Percentiles rank a stretch among this genome's conserved stretches.
phyloP scores from a whole-genome alignment of 2,888 invertebrate genomes.

The Diaprepes abbreviatus region DNA sequence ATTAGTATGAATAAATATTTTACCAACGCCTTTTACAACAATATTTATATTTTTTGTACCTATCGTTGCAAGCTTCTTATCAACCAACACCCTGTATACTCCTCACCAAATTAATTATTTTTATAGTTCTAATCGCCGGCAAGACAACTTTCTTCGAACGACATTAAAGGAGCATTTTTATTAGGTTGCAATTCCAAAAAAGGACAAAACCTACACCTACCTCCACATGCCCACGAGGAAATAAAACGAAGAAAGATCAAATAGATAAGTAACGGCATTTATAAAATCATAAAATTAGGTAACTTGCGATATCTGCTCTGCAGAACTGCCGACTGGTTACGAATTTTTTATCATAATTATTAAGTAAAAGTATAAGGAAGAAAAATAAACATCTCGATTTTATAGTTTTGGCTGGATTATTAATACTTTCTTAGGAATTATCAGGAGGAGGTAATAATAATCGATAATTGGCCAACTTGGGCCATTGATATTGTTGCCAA shows the following conservation, averaged over 20 bases:
- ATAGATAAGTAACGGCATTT: slow-evolving; percentile 8
- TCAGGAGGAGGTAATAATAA: slow-evolving; percentile 10
- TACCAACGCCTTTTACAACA: no score
- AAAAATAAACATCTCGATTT: slow-evolving; percentile 16
- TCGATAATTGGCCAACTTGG: neutral
- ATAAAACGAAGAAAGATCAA: slow-evolving; percentile 17
- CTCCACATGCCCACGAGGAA: slow-evolving; percentile 21
- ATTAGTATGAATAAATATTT: no score
- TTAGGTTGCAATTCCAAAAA: slow-evolving; percentile 19
- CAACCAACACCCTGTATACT: neutral
- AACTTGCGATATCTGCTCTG: slow-evolving; percentile 4
- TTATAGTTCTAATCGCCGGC: slow-evolving; percentile 3
- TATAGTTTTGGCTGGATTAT: neutral
- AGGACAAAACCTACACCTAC: slow-evolving; percentile 18
- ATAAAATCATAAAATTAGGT: slow-evolving; percentile 19
- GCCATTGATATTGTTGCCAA: no score
- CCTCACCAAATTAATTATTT: neutral
- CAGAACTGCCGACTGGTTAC: neutral
- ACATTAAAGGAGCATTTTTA: slow-evolving; percentile 13
- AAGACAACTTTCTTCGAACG: slow-evolving; percentile 21
- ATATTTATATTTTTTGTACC: no score
- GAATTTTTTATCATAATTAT: slow-evolving; percentile 20
- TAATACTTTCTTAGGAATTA: neutral
- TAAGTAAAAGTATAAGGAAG: slow-evolving; percentile 17
- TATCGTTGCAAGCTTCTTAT: no score